Evolutionary conservation across 2,797 vertebrate species (phyloP).

Genomic region (Sebastiscus tertius): DNA sequence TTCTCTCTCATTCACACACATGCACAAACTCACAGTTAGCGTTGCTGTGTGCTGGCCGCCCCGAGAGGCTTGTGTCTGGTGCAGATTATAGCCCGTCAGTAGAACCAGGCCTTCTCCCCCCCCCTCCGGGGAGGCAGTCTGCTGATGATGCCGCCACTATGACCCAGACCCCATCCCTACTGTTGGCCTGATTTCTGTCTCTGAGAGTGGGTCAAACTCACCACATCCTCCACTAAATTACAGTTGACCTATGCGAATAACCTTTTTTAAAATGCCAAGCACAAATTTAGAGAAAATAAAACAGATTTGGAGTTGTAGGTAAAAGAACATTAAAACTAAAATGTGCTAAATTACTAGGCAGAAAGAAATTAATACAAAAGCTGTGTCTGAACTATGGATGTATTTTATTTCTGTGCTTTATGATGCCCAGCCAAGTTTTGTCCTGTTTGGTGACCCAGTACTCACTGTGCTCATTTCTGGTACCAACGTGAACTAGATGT

Average conservation of each 20-base stretch:
- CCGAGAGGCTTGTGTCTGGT: constrained; percentile 29
- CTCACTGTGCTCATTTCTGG: constrained; percentile 18
- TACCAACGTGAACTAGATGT: not conserved
- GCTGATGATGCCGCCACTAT: not conserved
- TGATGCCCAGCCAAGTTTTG: constrained; percentile 4
- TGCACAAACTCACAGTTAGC: not conserved
- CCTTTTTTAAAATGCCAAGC: not conserved
- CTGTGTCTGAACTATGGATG: not conserved
- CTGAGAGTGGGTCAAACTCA: constrained; percentile 21
- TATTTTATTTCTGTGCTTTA: not conserved
- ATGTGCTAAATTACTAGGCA: not conserved
- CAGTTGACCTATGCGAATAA: not conserved
- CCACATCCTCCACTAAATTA: not conserved
- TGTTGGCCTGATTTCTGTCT: constrained; percentile 32
- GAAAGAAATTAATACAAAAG: not conserved
- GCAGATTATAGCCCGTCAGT: constrained; percentile 22
- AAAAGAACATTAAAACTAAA: not conserved
- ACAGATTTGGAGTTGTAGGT: not conserved
- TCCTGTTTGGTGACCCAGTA: constrained; percentile 23
- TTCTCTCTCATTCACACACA: not conserved
- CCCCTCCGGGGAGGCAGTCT: not conserved
- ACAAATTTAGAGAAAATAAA: not conserved
- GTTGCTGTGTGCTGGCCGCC: not conserved
- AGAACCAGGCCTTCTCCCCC: constrained; percentile 11
- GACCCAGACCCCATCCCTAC: constrained; percentile 22